Evolutionary conservation across 1,140 invertebrate species (phyloP), one percentile per base, ranked within the genome.

Genomic region (Drosophila auraria): DNA sequence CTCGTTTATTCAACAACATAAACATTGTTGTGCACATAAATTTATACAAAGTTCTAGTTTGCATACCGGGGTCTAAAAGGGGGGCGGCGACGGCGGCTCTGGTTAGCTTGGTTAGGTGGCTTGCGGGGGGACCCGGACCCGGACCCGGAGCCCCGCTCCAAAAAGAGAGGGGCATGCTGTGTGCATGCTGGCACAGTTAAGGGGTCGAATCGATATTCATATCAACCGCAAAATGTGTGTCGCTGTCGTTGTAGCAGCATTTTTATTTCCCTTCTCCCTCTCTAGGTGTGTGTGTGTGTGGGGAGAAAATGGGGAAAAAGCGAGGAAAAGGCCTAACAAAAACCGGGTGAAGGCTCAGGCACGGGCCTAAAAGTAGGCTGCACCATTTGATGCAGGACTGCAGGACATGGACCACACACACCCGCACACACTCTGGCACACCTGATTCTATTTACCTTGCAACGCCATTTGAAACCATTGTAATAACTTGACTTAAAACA

Each of bases 31-130:
- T 89, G 81, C 83, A 89, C 83, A 87, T 87, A 87, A 87, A 87
- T 87, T 89, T 87, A 87, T 87, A 87, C 83, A 89, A 87, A 87
- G 83, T 87, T 89, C 83, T 87, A 87, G 83, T 89, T 87, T 87
- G 74, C 80, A 87, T 83, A 83, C 84, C 66, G 57, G 50, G 63
- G 56, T 33, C 56, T 12, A 51, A 53, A 27, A 12, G 25, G 47
- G 33, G 17, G 11, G 25, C 0, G 36, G 45, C 14, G 3, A 25
- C 27, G 17, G 17, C 14, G 38, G 30, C 53, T 56, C 53, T 56
- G 53, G 53, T 56, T 56, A 38, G 53, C 17, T 38, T 23, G 53
- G 17, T 38, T 20, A 8, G 53, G 53, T 38, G 53, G 30, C 30
- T 54, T 54, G 51, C 0, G n/a, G 50, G 27, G 23, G 50, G 40